Base-by-base conservation (phyloP, 2,113 vertebrate genomes). In the Ceyx cyanopectus region DNA sequence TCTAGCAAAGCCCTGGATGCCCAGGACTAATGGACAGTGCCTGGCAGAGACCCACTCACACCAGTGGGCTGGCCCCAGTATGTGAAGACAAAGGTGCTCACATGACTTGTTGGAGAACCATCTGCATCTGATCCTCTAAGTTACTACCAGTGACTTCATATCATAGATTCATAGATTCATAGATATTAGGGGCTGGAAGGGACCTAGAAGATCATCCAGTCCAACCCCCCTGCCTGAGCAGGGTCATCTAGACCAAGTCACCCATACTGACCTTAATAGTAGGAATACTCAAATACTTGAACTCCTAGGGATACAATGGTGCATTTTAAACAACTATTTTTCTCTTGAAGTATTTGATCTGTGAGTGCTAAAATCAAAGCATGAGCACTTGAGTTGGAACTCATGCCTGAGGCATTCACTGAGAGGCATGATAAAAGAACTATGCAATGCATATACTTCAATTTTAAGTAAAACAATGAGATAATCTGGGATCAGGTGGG, bases 401-500 rank as follows among this genome's bases (percentile, higher is more conserved):
- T 19, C 43, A 53, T n/a, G 57, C 53, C 43, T 43, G 66, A 68
- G 37, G 53, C 40, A 48, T 53, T 82, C 50, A 14, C 14, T 29
- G 21, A 78, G 17, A 67, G 30, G 24, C 51, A 70, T 46, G 61
- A 81, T 26, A 58, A 81, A 86, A 65, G 56, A 81, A 68, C 48
- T 27, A 22, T 32, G 54, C 14, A 53, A 26, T 53, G 66, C 29
- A 58, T 81, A 26, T 57, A 65, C 84, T 90, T 82, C 68, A 81
- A 70, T 83, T 91, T 89, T 45, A 89, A 90, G 90, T 81, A 87
- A 93, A 93, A 92, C 80, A 93, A 45, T 92, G 51, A 41, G 43
- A 29, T 92, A 90, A 90, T 88, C 56, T 87, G 58, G 80, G 78
- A 95, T 77, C 96, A 88, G 87, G 91, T 96, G 81, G 79, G 62